These are phyloP conservation scores for Lacerta viridis DNA, from an alignment of 2,797 vertebrate genomes.

Conservation along the genomic window DNA sequence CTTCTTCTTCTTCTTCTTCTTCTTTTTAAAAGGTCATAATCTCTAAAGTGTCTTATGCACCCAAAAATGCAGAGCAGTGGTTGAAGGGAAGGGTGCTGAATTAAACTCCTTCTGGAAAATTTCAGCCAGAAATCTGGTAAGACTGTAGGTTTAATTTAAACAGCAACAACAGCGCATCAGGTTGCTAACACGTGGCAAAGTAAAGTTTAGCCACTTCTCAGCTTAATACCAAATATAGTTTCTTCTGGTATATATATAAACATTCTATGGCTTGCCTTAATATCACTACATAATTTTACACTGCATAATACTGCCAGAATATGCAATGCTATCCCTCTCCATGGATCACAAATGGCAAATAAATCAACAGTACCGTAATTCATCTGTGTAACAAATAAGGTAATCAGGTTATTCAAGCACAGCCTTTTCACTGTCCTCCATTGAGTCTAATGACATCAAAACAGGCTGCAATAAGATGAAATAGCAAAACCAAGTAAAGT, in stretches of 20 bases:
- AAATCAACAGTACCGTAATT: not conserved
- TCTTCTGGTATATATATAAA: not conserved
- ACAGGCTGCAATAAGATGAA: not conserved
- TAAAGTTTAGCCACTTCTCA: not conserved
- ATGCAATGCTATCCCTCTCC: not conserved
- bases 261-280: not conserved
- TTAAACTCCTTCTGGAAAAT: not conserved
- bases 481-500: not conserved
- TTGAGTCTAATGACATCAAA: not conserved
- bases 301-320: not conserved
- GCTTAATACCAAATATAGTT: not conserved
- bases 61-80: not conserved
- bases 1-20: not conserved
- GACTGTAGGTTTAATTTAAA: not conserved
- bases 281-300: not conserved
- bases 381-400: not conserved
- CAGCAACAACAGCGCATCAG: not conserved
- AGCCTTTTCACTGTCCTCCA: not conserved
- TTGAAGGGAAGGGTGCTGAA: not conserved
- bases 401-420: not conserved
- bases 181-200: not conserved
- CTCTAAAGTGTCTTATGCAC: not conserved
- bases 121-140: not conserved
- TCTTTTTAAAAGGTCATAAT: not conserved
- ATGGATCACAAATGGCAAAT: not conserved